Evolutionary conservation across 2,797 vertebrate genomes (phyloP).

Genomic region (Hapalemur alaotrensis): DNA sequence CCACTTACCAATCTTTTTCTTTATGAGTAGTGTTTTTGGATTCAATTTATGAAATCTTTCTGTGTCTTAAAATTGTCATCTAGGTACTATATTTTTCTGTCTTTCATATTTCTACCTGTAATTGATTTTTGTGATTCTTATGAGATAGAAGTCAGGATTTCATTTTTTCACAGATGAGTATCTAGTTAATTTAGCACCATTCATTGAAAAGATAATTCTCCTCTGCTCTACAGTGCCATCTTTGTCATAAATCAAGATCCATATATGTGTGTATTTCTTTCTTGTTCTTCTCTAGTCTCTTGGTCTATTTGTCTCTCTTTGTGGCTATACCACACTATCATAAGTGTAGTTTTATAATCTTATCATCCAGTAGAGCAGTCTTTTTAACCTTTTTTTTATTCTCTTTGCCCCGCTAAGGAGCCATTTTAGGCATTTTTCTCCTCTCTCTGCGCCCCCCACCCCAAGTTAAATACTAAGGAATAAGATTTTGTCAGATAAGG

Average conservation of each 20-base stretch:
- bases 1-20: not conserved
- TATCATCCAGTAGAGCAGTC: not conserved
- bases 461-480: not conserved
- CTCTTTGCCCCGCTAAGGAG: not conserved
- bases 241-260: not conserved
- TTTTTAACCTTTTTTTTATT: not conserved
- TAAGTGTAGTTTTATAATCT: not conserved
- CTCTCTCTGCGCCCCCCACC: not conserved
- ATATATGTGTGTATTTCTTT: not conserved
- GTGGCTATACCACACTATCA: not conserved
- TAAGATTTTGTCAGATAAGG: constrained; percentile 6
- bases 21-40: not conserved
- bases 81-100: not conserved
- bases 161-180: not conserved
- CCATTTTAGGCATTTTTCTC: not conserved
- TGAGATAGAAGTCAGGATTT: constrained; percentile 8
- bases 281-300: not conserved
- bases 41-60: constrained; percentile 8
- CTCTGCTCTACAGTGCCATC: not conserved
- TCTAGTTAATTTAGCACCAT: not conserved
- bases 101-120: not conserved
- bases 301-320: not conserved
- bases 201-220: not conserved
- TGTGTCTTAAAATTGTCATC: not conserved
- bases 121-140: constrained; percentile 22